These are phyloP conservation scores for Vollenhovia emeryi DNA, from an alignment of 1,140 invertebrate species.

Conservation along the genomic window DNA sequence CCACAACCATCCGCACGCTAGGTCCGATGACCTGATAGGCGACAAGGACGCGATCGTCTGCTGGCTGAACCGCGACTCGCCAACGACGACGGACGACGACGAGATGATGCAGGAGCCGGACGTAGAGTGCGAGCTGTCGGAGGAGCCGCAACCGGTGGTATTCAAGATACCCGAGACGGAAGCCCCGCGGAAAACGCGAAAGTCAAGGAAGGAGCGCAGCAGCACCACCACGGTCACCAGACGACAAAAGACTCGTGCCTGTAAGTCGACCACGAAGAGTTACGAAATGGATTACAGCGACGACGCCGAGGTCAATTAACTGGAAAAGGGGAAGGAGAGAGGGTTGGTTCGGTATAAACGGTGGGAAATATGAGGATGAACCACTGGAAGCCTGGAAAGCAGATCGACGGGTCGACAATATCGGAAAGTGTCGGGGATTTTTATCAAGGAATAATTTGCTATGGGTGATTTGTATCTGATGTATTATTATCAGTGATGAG, in stretches of 20 bases:
- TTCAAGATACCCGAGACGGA: slow-evolving; percentile 70
- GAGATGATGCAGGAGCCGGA: slow-evolving; percentile 28
- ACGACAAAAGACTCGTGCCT: slow-evolving; percentile 43
- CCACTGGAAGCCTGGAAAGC: not conserved
- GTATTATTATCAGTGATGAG: slow-evolving; percentile 3
- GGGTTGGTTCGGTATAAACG: not conserved
- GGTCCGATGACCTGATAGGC: not conserved
- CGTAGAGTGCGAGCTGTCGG: not conserved
- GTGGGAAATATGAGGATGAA: not conserved
- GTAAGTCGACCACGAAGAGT: slow-evolving; percentile 44
- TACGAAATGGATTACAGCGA: slow-evolving; percentile 8
- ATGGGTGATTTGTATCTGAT: not conserved
- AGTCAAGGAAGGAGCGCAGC: slow-evolving; percentile 46
- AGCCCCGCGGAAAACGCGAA: slow-evolving; percentile 36
- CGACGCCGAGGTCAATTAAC: not conserved
- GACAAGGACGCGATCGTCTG: not conserved
- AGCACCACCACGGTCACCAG: slow-evolving; percentile 4
- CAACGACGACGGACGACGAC: slow-evolving; percentile 46
- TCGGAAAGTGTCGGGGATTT: not conserved
- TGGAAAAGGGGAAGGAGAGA: not conserved
- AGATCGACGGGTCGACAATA: not conserved
- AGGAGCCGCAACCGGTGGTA: not conserved
- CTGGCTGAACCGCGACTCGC: not conserved
- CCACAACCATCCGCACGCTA: not conserved
- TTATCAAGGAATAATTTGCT: not conserved